Conservation (phyloP, 2,888 invertebrate genomes). For the Epinotia demarniana region DNA sequence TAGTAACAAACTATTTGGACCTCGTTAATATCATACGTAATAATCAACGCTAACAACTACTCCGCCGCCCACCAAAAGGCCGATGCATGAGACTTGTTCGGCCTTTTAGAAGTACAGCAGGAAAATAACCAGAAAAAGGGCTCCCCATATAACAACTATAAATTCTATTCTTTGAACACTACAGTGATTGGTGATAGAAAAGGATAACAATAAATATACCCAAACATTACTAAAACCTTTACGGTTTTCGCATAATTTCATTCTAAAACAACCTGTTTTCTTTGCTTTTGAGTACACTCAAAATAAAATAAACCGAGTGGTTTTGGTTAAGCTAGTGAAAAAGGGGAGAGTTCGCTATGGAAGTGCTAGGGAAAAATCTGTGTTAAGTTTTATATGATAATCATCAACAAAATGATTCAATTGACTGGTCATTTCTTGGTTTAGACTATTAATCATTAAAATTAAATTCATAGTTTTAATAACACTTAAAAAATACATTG, state of each 20-base stretch:
- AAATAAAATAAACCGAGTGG: too few species aligned
- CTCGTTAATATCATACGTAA: constrained; percentile 40
- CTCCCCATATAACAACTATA: constrained; percentile 40
- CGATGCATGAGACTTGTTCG: background rate
- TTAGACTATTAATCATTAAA: background rate
- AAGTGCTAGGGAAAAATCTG: background rate
- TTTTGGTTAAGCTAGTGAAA: too few species aligned
- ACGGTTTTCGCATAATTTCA: too few species aligned
- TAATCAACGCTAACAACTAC: constrained; percentile 42
- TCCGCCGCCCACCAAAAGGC: background rate
- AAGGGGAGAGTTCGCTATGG: background rate
- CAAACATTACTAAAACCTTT: too few species aligned
- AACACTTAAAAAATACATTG: too few species aligned
- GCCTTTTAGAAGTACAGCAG: background rate
- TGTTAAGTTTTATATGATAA: background rate
- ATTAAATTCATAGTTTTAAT: too few species aligned
- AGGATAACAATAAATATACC: background rate
- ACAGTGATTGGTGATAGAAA: constrained; percentile 28
- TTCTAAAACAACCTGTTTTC: too few species aligned
- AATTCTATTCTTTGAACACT: constrained; percentile 39
- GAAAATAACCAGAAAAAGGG: background rate
- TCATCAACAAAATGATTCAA: too few species aligned
- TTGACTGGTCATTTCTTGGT: background rate
- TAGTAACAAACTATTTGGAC: constrained; percentile 37
- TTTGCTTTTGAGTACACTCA: too few species aligned